phyloP scores from a whole-genome alignment of 2,797 vertebrate genomes.

The Spea hammondii region DNA sequence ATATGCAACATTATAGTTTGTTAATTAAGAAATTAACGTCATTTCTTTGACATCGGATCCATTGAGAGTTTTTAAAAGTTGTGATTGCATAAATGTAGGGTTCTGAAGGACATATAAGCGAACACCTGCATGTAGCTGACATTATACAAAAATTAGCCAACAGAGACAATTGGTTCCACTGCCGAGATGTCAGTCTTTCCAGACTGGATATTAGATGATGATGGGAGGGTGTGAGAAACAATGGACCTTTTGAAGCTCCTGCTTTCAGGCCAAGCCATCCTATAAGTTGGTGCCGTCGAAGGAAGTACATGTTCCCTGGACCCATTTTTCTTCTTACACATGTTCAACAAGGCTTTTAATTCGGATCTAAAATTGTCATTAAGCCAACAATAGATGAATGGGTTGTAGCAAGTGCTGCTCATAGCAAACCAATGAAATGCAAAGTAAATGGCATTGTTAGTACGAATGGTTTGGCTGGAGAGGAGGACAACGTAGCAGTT shows the following conservation, averaged over 20 bases:
- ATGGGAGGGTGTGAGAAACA: conserved; percentile 65
- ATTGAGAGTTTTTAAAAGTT: no score
- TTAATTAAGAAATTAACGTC: no score
- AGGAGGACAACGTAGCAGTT: conserved; percentile 73
- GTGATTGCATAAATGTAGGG: background rate
- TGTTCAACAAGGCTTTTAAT: conserved; percentile 75
- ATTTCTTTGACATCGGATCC: no score
- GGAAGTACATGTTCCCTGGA: conserved; percentile 57
- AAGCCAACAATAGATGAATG: conserved; percentile 78
- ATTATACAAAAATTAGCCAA: conserved; percentile 63
- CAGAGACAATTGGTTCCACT: conserved; percentile 77
- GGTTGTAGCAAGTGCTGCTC: conserved; percentile 77
- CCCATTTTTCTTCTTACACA: conserved; percentile 69
- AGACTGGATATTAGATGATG: conserved; percentile 65
- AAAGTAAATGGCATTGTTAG: conserved; percentile 70
- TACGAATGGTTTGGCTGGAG: conserved; percentile 70
- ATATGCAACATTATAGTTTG: no score
- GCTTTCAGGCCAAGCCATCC: conserved; percentile 75
- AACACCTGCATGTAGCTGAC: no score
- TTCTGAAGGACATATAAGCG: background rate
- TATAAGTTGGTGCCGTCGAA: conserved; percentile 61
- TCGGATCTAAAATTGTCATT: conserved; percentile 71
- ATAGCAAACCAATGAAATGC: conserved; percentile 74
- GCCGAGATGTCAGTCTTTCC: conserved; percentile 79
- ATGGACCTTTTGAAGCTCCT: conserved; percentile 60